A percentile compares a stretch with the other conserved stretches of the same genome.
Conservation (phyloP, 1,140 invertebrate genomes). For the Belonocnema kinseyi region DNA sequence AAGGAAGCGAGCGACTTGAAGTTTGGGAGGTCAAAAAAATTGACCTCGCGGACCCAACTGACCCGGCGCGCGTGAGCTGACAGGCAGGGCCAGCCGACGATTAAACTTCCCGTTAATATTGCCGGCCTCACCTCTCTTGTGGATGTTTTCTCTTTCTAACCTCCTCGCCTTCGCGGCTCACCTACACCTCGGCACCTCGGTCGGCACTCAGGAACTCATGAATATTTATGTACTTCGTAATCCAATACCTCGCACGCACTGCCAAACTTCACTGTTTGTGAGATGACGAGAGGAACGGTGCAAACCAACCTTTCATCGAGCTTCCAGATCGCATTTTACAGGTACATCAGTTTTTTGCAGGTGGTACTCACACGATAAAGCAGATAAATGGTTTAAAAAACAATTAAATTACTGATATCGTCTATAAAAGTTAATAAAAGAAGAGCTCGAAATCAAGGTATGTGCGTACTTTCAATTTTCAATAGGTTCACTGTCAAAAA, state of each 20-base stretch:
- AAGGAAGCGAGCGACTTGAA: conserved; percentile 51
- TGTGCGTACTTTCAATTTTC: too few species aligned
- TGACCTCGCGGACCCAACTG: conserved; percentile 72
- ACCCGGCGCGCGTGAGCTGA: conserved; percentile 72
- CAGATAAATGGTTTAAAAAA: background rate
- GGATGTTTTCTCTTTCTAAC: conserved; percentile 38
- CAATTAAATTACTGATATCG: too few species aligned
- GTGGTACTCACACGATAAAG: background rate
- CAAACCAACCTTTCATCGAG: conserved; percentile 24
- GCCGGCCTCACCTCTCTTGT: conserved; percentile 53
- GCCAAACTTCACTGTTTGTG: conserved; percentile 33
- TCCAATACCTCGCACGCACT: conserved; percentile 49
- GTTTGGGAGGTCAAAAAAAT: conserved; percentile 61
- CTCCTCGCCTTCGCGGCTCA: conserved; percentile 34
- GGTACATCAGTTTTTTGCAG: background rate
- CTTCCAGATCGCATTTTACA: conserved; percentile 16
- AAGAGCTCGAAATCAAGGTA: too few species aligned
- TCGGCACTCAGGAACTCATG: conserved; percentile 52
- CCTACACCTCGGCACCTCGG: conserved; percentile 33
- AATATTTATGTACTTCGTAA: conserved; percentile 65
- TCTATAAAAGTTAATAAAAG: too few species aligned
- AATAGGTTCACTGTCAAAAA: too few species aligned
- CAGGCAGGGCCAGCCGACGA: conserved; percentile 69
- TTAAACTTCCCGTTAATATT: conserved; percentile 75
- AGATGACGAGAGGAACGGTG: conserved; percentile 5